Evolutionary conservation across 2,888 invertebrate genomes (phyloP).

Genomic region (Drosophila anceps): DNA sequence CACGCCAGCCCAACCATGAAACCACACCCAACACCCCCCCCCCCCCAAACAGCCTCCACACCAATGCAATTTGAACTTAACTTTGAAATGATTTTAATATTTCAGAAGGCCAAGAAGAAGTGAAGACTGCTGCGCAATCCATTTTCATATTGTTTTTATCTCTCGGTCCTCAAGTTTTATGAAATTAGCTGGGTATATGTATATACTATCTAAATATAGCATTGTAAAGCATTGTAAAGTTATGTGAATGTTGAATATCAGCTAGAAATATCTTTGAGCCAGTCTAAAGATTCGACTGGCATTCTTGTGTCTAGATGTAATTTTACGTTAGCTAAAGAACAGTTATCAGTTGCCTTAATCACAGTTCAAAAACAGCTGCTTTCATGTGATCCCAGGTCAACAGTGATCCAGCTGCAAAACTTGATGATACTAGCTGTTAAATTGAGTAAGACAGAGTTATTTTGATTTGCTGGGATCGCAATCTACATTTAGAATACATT

Average conservation of each 20-base stretch:
- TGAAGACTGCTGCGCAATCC: conserved; percentile 3
- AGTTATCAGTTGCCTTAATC: too few relatives aligned
- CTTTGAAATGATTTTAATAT: conserved; percentile 20
- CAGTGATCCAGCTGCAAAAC: too few relatives aligned
- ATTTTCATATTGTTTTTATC: conserved; percentile 5
- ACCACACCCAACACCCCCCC: conserved; percentile 53
- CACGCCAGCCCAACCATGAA: conserved; percentile 66
- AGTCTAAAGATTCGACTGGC: not conserved
- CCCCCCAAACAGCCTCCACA: not conserved
- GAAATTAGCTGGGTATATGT: not conserved
- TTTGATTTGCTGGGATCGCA: too few relatives aligned
- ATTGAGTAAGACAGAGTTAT: too few relatives aligned
- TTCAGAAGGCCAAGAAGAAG: not conserved
- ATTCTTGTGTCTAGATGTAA: too few relatives aligned
- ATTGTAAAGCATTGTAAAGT: too few relatives aligned
- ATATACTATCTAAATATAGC: too few relatives aligned
- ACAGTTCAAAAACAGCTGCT: too few relatives aligned
- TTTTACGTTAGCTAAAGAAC: too few relatives aligned
- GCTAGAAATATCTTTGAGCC: not conserved
- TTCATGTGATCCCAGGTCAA: too few relatives aligned
- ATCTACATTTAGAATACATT: too few relatives aligned
- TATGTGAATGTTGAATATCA: not conserved
- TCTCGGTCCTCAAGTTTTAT: not conserved
- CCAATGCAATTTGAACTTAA: conserved; percentile 9
- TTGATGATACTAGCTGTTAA: too few relatives aligned